Conservation (phyloP, 2,888 invertebrate genomes). For the Troides aeacus region DNA sequence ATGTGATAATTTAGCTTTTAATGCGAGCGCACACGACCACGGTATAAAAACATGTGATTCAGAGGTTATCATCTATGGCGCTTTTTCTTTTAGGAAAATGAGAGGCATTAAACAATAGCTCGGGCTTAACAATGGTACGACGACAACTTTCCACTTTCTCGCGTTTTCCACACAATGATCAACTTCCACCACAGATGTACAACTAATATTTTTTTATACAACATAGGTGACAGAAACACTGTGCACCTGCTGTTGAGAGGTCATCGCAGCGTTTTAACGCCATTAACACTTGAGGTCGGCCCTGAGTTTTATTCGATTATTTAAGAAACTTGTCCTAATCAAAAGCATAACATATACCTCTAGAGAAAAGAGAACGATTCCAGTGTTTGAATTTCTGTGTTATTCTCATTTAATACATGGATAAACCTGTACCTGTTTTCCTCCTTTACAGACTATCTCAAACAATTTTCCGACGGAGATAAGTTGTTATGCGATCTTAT, state of each 20-base stretch:
- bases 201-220: neutral
- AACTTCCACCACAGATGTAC: neutral
- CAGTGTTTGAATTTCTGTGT: too few relatives aligned
- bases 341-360: too few relatives aligned
- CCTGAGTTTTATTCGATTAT: too few relatives aligned
- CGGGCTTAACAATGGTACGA: conserved; percentile 10
- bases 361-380: too few relatives aligned
- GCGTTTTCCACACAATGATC: conserved; percentile 27
- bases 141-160: conserved; percentile 35
- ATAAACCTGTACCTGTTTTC: too few relatives aligned
- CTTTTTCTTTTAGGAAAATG: conserved; percentile 1
- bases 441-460: neutral
- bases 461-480: neutral
- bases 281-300: too few relatives aligned
- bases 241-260: too few relatives aligned
- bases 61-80: neutral
- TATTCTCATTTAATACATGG: too few relatives aligned
- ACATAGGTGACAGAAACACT: neutral
- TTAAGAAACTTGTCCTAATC: too few relatives aligned
- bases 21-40: neutral
- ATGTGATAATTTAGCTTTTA: neutral
- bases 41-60: neutral
- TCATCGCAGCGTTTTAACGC: too few relatives aligned
- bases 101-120: conserved; percentile 6
- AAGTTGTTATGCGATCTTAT: neutral